Percentiles rank a stretch among this genome's conserved stretches.
phyloP scores from a whole-genome alignment of 1,140 invertebrate genomes.

The Drosophila kepulauana region DNA sequence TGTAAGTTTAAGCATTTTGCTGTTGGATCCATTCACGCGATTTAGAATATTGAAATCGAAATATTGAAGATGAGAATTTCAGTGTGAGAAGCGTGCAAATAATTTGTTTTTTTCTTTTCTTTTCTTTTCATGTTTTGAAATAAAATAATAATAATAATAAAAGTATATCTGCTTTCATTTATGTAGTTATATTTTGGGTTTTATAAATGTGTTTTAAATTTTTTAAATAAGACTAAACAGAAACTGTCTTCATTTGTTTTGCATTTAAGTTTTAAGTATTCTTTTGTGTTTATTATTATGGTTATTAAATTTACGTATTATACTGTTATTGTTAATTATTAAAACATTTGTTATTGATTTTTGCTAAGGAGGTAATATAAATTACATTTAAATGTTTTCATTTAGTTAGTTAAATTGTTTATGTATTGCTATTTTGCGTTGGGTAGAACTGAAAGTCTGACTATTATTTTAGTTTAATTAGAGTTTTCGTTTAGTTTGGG shows the following conservation, averaged over 20 bases:
- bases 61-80: slow-evolving; percentile 51
- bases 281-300: slow-evolving; percentile 43
- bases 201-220: slow-evolving; percentile 36
- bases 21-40: slow-evolving; percentile 26
- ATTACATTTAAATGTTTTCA: slow-evolving; percentile 78
- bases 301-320: slow-evolving; percentile 36
- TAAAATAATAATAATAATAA: slow-evolving; percentile 39
- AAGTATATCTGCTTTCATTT: slow-evolving; percentile 8
- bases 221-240: slow-evolving; percentile 60
- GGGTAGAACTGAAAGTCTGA: slow-evolving; percentile 62
- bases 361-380: slow-evolving; percentile 83
- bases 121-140: neutral
- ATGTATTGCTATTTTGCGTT: slow-evolving; percentile 61
- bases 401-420: slow-evolving; percentile 57
- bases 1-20: slow-evolving; percentile 72
- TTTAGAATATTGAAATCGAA: slow-evolving; percentile 37
- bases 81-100: slow-evolving; percentile 55
- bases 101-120: slow-evolving; percentile 41
- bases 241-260: slow-evolving; percentile 69
- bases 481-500: slow-evolving; percentile 18
- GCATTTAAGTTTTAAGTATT: slow-evolving; percentile 41
- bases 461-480: slow-evolving; percentile 56
- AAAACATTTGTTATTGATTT: slow-evolving; percentile 74
- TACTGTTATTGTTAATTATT: slow-evolving; percentile 33
- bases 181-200: slow-evolving; percentile 3